These are phyloP conservation scores for Peromyscus melanophrys DNA, from an alignment of 2,797 vertebrate genomes.

Conservation along the genomic window DNA sequence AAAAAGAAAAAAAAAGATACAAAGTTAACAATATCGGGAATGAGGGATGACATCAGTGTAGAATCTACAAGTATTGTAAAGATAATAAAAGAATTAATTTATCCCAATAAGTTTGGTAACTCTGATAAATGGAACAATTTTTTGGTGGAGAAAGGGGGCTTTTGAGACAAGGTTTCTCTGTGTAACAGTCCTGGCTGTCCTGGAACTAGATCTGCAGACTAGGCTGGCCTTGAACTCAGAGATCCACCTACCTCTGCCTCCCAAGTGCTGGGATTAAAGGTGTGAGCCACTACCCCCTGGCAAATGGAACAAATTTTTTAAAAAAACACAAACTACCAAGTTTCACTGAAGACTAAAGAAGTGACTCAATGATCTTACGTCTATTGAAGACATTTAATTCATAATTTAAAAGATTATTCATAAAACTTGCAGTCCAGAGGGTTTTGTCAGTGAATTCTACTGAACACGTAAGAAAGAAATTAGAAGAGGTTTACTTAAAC, in stretches of 20 bases:
- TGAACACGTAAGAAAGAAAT: constrained; percentile 48
- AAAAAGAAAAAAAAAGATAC: not conserved
- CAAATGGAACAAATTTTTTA: not conserved
- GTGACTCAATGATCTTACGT: not conserved
- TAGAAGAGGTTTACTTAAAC: constrained; percentile 35
- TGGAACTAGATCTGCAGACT: no score
- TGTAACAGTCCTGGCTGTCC: no score
- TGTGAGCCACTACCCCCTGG: no score
- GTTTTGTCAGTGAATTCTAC: constrained; percentile 7
- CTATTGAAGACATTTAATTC: constrained; percentile 41
- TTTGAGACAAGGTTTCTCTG: no score
- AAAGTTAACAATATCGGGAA: constrained; percentile 30
- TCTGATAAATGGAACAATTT: constrained; percentile 14
- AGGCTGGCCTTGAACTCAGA: no score
- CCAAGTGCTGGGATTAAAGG: no score
- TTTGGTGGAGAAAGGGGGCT: not conserved
- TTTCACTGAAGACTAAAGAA: not conserved
- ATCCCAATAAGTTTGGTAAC: constrained; percentile 44
- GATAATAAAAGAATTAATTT: not conserved
- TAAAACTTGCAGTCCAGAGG: not conserved
- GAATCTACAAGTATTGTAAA: not conserved
- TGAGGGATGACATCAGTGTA: not conserved
- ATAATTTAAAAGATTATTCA: constrained; percentile 51
- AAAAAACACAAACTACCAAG: constrained; percentile 2
- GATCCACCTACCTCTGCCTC: no score